Conservation (phyloP, 1,140 invertebrate species). For the Microplitis mediator region DNA sequence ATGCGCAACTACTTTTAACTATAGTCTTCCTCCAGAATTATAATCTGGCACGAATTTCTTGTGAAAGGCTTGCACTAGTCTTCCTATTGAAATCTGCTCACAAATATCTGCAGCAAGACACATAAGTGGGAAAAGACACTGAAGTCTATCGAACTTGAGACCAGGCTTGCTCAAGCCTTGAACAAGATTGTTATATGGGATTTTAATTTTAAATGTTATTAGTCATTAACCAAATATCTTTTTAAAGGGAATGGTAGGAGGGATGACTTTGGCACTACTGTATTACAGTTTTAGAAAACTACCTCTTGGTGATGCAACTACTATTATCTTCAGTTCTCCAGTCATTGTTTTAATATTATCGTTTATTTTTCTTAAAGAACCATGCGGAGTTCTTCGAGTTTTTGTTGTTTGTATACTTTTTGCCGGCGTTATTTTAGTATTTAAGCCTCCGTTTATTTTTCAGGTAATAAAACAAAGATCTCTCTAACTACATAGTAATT, state of each 20-base stretch:
- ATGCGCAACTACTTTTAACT: too few relatives aligned
- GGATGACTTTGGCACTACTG: conserved; percentile 59
- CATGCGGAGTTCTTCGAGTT: conserved; percentile 64
- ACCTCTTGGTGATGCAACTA: conserved; percentile 66
- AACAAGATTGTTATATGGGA: not conserved
- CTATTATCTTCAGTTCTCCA: conserved; percentile 67
- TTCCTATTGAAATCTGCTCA: not conserved
- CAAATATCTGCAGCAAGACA: not conserved
- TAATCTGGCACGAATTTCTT: too few relatives aligned
- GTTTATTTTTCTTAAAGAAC: conserved; percentile 64
- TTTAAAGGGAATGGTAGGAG: conserved; percentile 62
- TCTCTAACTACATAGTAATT: not conserved
- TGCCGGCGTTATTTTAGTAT: conserved; percentile 62
- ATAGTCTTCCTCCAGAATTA: too few relatives aligned
- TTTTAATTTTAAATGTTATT: conserved; percentile 8
- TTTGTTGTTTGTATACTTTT: conserved; percentile 62
- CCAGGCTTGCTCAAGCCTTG: too few relatives aligned
- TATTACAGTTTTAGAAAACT: conserved; percentile 65
- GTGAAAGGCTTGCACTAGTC: too few relatives aligned
- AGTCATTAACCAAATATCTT: not conserved
- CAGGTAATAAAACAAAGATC: conserved; percentile 41
- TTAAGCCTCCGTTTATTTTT: conserved; percentile 64
- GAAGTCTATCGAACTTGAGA: too few relatives aligned
- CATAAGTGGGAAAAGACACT: too few relatives aligned
- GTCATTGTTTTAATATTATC: conserved; percentile 66